phyloP scores from a whole-genome alignment of 2,888 invertebrate genomes.

The Volucella inflata region DNA sequence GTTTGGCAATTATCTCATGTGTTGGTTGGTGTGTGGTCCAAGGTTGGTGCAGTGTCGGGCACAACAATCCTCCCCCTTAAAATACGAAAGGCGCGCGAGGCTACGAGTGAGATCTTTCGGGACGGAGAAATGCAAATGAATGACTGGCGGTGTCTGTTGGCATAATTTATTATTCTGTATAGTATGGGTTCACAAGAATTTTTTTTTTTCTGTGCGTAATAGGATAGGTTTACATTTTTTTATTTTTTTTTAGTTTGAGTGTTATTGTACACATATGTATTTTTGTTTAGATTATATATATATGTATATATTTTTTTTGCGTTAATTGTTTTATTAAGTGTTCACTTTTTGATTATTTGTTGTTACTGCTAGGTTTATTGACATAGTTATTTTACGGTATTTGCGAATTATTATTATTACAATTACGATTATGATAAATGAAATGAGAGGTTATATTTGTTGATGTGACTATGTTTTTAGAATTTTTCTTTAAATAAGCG shows the following conservation, averaged over 20 bases:
- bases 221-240: neutral
- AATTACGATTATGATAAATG: neutral
- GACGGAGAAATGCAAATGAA: neutral
- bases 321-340: constrained; percentile 6
- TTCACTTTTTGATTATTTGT: constrained; percentile 3
- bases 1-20: no score
- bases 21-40: no score
- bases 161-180: neutral
- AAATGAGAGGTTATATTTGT: neutral
- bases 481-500: neutral
- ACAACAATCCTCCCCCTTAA: constrained; percentile 1
- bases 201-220: neutral
- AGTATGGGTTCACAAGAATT: no score
- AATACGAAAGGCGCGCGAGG: neutral
- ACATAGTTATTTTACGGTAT: constrained; percentile 13
- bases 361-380: constrained; percentile 3
- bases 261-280: neutral
- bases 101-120: constrained; percentile 13
- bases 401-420: constrained; percentile 10
- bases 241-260: neutral
- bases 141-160: neutral
- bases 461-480: neutral
- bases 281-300: neutral
- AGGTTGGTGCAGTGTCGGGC: no score
- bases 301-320: neutral